These are phyloP conservation scores for human DNA, from an alignment of 2,113 vertebrate species.

Conservation along the genomic window GRCh38 chr3:89532001-89532500, in stretches of 20 bases:
- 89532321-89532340: not conserved
- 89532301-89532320: not conserved
- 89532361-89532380: too few relatives aligned
- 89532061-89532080: not conserved
- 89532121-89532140: not conserved
- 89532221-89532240: not conserved
- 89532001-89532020: not conserved
- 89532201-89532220: not conserved
- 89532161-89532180: not conserved
- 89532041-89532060: not conserved
- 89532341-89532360: too few relatives aligned
- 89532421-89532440: too few relatives aligned
- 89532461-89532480: too few relatives aligned
- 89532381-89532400: too few relatives aligned
- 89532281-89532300: not conserved
- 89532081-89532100: not conserved
- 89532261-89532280: not conserved
- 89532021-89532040: not conserved
- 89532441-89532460: too few relatives aligned
- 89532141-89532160: not conserved
- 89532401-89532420: too few relatives aligned
- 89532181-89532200: not conserved
- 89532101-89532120: accelerated
- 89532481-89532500: too few relatives aligned
- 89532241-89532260: accelerated